Evolutionary conservation across 2,888 invertebrate genomes (phyloP), one percentile per base, ranked within the genome.

Genomic region (Lymantria monacha): DNA sequence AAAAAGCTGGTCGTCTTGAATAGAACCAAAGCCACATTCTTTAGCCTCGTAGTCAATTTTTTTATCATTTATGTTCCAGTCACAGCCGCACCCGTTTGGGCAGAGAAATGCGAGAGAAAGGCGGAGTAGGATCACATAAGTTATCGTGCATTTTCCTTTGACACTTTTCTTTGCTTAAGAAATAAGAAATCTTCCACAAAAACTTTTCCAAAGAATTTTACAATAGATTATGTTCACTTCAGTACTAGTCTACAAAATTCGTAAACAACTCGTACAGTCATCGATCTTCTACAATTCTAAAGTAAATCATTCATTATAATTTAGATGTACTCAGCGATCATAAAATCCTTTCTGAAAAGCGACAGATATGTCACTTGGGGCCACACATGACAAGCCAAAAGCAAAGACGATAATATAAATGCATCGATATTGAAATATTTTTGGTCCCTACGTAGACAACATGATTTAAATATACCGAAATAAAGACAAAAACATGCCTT

Each of bases 321-420:
- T 22, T 22, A 22, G 51, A 69, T 61, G 53, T 66, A 63, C 51
- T 57, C 58, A 69, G 63, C 57, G 61, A 62, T 63, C 60, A 65
- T 62, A 61, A 67, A 22, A 65, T 64, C 60, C 73, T 68, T 67
- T 67, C 67, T 59, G 59, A 57, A 56, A 55, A 48, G 53, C 54
- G 50, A 57, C 49, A 48, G 69, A 65, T 59, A 53, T 43, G 52
- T 70, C 67, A 69, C 79, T 66, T 75, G 55, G 40, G 76, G 67
- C 75, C 66, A 47, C 53, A 55, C 66, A 70, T 74, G 74, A 79
- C 75, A 71, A 72, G 62, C 63, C 69, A 68, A 69, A 68, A 75
- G 73, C 69, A 66, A 76, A 76, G 70, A 75, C 67, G 72, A 68
- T 80, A 82, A 80, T 80, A 75, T 75, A 74, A 74, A 77, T 76